These are phyloP conservation scores for Petrosia ficiformis DNA, from an alignment of 37 sponge, comb jelly and placozoan genomes.

Conservation along the genomic window DNA sequence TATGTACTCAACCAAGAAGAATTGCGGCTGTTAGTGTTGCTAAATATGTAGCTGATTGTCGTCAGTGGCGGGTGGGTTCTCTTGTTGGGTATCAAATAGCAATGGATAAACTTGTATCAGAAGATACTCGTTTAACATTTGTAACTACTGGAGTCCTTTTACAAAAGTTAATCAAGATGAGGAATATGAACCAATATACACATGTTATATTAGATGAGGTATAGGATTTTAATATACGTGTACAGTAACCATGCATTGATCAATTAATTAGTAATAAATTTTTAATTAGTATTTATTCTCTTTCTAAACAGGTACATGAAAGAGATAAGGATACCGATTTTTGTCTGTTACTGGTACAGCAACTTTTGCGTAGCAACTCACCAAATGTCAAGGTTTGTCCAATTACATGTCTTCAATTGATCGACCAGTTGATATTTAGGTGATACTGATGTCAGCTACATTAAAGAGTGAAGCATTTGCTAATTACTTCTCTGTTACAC, in stretches of 20 bases:
- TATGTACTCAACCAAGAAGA: slow-evolving; percentile 93
- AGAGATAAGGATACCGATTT: slow-evolving; percentile 93
- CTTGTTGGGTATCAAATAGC: slow-evolving; percentile 97
- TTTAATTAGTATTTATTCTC: not conserved
- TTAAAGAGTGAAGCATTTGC: slow-evolving; percentile 71
- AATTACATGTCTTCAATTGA: not conserved
- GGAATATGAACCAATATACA: slow-evolving; percentile 91
- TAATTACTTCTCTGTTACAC: slow-evolving; percentile 60
- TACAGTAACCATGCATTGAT: not conserved
- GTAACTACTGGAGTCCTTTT: slow-evolving; percentile 92
- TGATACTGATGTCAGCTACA: slow-evolving; percentile 96
- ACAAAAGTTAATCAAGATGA: slow-evolving; percentile 74
- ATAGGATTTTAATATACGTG: not conserved
- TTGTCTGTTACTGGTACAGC: slow-evolving; percentile 80
- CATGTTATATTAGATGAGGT: slow-evolving; percentile 97
- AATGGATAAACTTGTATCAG: slow-evolving; percentile 63
- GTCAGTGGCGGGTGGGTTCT: slow-evolving; percentile 77
- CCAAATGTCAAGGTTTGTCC: slow-evolving; percentile 69
- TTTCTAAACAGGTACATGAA: slow-evolving; percentile 76
- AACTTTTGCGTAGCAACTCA: slow-evolving; percentile 82
- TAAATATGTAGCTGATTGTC: slow-evolving; percentile 62
- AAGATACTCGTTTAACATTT: slow-evolving; percentile 88
- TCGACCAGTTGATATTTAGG: slow-evolving; percentile 17
- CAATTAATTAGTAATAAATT: too few species aligned
- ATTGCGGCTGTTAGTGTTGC: slow-evolving; percentile 91